These are phyloP conservation scores for Sapayoa aenigma DNA, from an alignment of 2,113 vertebrate genomes.

Conservation along the genomic window DNA sequence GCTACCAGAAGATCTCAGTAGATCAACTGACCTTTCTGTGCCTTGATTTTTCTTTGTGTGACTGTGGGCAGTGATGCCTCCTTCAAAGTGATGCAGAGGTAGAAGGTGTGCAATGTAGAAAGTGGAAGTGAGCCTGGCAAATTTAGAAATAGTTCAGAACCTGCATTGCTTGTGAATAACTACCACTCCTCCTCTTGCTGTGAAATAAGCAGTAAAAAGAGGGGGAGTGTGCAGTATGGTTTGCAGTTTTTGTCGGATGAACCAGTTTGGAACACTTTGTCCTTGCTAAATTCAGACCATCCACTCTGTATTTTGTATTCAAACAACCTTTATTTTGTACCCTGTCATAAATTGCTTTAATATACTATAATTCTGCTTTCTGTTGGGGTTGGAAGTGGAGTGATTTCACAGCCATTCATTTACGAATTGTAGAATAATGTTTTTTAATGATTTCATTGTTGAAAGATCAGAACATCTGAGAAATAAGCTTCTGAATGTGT, in stretches of 20 bases:
- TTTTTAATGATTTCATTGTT: neutral
- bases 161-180: neutral
- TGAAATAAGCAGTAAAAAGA: neutral
- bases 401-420: neutral
- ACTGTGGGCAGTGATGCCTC: neutral
- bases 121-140: neutral
- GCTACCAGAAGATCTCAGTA: neutral
- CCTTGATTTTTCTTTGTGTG: neutral
- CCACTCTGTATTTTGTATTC: neutral
- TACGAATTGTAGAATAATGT: neutral
- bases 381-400: neutral
- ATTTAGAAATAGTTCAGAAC: neutral
- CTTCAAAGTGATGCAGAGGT: neutral
- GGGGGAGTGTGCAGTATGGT: rapidly evolving
- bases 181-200: rapidly evolving
- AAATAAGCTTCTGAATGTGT: neutral
- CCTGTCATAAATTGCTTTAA: neutral
- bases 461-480: neutral
- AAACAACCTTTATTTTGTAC: neutral
- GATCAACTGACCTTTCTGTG: neutral
- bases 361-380: neutral
- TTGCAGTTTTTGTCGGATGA: neutral
- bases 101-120: rapidly evolving
- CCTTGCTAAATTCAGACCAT: neutral
- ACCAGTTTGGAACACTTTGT: neutral